Conservation (phyloP, 2,113 vertebrate genomes). For the Saiga tatarica region DNA sequence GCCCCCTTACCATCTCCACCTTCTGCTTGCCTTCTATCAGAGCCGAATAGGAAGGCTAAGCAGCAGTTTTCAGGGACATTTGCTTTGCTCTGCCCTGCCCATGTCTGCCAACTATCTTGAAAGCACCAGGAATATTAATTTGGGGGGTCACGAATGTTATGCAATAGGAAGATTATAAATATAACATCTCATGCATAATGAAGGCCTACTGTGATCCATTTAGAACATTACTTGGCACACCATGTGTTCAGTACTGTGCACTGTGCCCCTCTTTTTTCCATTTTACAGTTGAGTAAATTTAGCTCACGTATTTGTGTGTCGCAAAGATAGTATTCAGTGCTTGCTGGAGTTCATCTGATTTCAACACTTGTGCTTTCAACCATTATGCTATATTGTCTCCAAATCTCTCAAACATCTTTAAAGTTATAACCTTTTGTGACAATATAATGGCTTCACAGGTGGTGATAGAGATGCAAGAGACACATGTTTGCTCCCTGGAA, state of each 20-base stretch:
- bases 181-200: not conserved
- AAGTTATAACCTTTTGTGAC: not conserved
- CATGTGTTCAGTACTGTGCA: not conserved
- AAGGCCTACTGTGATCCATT: not conserved
- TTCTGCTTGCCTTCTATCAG: not conserved
- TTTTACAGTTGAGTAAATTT: slow-evolving; percentile 38
- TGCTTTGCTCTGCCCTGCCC: not conserved
- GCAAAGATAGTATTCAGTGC: not conserved
- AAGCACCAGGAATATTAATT: not conserved
- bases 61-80: not conserved
- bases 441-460: not conserved
- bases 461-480: not conserved
- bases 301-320: slow-evolving; percentile 19
- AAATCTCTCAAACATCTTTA: not conserved
- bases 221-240: not conserved
- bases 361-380: slow-evolving; percentile 7
- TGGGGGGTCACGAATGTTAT: not conserved
- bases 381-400: not conserved
- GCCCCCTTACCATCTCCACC: not conserved
- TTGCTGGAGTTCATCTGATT: slow-evolving; percentile 12
- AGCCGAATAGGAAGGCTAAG: not conserved
- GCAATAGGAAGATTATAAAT: not conserved
- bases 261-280: not conserved
- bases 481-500: not conserved
- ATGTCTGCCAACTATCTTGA: not conserved